Base-by-base conservation (phyloP, 2,797 vertebrate species). In the Enteromius trimaculatus region DNA sequence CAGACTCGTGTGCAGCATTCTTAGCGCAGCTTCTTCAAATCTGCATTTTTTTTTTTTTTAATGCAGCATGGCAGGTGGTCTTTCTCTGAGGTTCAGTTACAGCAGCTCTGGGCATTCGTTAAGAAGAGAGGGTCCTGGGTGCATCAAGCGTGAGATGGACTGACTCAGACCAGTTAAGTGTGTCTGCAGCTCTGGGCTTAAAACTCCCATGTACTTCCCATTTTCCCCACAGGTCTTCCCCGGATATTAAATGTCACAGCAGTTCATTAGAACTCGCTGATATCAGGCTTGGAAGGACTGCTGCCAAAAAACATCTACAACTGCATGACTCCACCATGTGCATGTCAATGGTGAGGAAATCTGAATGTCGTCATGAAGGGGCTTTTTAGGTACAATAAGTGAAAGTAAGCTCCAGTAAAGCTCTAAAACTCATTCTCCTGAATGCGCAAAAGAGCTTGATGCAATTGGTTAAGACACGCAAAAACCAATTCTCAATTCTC, bases 271-370 rank as follows among this genome's bases (percentile, higher is more conserved):
- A 49, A 68, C 58, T 75, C 5, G 29, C 68, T 78, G 64, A 78
- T 68, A 71, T 77, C 9, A 80, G 58, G 23, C 60, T 66, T 65
- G 71, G 58, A 72, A 71, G 79, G 14, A 47, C 55, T 34, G 16
- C 44, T 82, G 83, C 83, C 42, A 85, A 85, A 60, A 79, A 49
- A 80, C 37, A 82, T 66, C 60, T 49, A 85, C 77, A 85, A 83
- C 23, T 64, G n/a, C 23, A 47, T 77, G 75, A 81, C 68, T 68
- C 53, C 37, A 6, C 21, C 58, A 83, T 69, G 29, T 29, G 17
- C 60, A 62, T 31, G 7, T 39, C 13, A 75, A 37, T 39, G 10
- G 26, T 31, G 11, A 75, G 37, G 5, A 55, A 37, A 55, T 13
- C n/a, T 34, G 49, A 55, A 13, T 37, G 51, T 55, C 31, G 23